Percentiles rank a stretch among this genome's conserved stretches.
phyloP scores from a whole-genome alignment of 2,797 vertebrate genomes.

The Xerus rutilus region DNA sequence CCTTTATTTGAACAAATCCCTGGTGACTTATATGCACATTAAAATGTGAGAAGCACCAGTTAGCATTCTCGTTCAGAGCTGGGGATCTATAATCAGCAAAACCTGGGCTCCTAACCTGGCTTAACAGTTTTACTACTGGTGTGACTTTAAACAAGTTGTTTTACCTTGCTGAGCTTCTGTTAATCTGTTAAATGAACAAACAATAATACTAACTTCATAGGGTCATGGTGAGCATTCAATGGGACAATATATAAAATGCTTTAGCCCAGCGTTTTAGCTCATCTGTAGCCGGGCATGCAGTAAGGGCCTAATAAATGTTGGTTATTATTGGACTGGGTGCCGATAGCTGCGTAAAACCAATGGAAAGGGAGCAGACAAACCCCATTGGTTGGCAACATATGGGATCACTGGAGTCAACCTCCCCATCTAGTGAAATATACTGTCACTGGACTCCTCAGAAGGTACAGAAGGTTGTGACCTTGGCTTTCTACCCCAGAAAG shows the following conservation, averaged over 20 bases:
- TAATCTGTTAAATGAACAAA: conserved; percentile 16
- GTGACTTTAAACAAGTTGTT: not conserved
- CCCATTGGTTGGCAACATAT: not conserved
- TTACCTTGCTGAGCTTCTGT: conserved; percentile 22
- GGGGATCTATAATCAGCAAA: not conserved
- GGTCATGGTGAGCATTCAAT: not conserved
- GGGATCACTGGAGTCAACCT: not conserved
- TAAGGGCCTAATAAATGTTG: not conserved
- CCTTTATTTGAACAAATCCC: not conserved
- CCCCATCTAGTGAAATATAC: not conserved
- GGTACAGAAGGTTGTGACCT: conserved; percentile 19
- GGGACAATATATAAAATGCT: not conserved
- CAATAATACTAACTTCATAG: not conserved
- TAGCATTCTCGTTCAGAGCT: not conserved
- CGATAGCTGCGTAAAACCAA: not conserved
- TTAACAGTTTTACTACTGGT: not conserved
- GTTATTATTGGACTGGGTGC: not conserved
- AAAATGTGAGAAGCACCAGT: not conserved
- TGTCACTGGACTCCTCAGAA: not conserved
- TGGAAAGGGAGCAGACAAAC: not conserved
- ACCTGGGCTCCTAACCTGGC: not conserved
- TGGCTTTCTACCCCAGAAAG: conserved; percentile 41
- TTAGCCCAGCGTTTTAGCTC: not conserved
- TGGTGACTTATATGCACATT: not conserved
- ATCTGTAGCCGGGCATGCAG: not conserved